Percentiles rank a stretch among this genome's conserved stretches.
Conservation (phyloP, 2,113 vertebrate genomes). For the Ia io region DNA sequence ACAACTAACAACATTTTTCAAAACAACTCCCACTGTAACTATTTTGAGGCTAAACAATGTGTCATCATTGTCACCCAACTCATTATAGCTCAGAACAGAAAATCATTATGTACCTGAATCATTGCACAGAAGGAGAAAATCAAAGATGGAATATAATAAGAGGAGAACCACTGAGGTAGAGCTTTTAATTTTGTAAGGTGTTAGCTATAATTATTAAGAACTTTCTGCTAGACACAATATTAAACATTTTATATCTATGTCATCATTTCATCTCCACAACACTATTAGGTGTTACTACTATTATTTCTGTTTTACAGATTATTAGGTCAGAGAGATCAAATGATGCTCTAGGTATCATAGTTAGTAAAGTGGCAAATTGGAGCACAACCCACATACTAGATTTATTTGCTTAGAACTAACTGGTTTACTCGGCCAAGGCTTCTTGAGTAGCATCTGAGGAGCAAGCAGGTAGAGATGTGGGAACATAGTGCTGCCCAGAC, state of each 20-base stretch:
- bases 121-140: not conserved
- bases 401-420: not conserved
- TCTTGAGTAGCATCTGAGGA: not conserved
- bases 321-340: not conserved
- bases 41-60: not conserved
- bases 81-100: not conserved
- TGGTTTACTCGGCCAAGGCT: not conserved
- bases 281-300: not conserved
- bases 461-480: not conserved
- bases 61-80: not conserved
- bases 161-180: not conserved
- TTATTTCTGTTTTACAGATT: not conserved
- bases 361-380: not conserved
- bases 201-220: not conserved
- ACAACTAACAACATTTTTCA: conserved; percentile 22
- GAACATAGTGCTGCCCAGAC: not conserved
- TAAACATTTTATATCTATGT: not conserved
- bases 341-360: not conserved
- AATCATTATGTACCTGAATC: not conserved
- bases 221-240: not conserved
- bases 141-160: not conserved
- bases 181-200: not conserved
- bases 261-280: not conserved
- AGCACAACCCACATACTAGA: not conserved
- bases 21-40: not conserved